Conservation (phyloP, 2,113 vertebrate genomes). For the Clarias batrachus region DNA sequence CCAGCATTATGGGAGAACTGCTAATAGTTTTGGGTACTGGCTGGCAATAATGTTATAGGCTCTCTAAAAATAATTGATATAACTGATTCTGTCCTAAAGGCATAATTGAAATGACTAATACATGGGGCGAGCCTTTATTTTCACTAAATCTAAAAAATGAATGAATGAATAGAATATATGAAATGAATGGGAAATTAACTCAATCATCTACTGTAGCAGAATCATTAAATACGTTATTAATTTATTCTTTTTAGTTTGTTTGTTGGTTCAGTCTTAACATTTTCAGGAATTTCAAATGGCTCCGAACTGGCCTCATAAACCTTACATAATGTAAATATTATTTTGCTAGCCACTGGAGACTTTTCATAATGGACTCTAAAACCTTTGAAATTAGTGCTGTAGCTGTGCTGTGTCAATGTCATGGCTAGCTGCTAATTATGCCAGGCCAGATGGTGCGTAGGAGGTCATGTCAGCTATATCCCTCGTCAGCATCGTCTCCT, state of each 20-base stretch:
- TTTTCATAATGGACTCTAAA: background rate
- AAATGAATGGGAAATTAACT: background rate
- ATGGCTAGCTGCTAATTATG: background rate
- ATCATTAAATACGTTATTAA: background rate
- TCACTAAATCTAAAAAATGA: background rate
- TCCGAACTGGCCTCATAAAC: background rate
- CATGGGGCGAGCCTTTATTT: background rate
- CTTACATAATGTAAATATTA: background rate
- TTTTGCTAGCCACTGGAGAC: background rate
- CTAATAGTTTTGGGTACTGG: no score
- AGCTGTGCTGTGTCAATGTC: background rate
- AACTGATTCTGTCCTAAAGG: background rate
- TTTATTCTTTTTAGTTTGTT: background rate
- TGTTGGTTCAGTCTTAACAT: background rate
- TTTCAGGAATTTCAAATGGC: no score
- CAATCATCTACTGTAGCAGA: background rate
- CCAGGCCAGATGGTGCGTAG: background rate
- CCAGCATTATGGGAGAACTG: no score
- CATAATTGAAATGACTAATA: no score
- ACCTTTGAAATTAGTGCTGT: background rate
- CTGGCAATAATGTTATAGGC: no score
- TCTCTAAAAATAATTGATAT: background rate
- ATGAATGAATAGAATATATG: background rate
- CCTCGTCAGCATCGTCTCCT: background rate
- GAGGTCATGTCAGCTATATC: background rate